These are phyloP conservation scores for Bradypodion pumilum DNA, from an alignment of 2,797 vertebrate genomes.

Conservation along the genomic window DNA sequence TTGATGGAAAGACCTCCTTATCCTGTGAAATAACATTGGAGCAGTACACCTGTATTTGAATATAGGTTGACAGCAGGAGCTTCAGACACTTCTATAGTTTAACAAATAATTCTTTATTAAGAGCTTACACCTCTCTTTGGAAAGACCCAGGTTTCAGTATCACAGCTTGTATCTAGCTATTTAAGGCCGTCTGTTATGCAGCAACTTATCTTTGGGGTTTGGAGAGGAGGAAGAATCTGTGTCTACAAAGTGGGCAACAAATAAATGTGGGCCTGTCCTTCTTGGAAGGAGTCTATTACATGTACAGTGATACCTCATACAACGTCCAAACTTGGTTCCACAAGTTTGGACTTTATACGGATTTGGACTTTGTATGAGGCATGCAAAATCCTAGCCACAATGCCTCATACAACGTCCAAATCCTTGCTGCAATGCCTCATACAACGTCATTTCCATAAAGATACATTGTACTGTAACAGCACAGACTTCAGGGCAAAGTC, in stretches of 20 bases:
- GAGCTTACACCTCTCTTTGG: background rate
- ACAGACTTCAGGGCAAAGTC: too few relatives aligned
- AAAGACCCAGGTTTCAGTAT: background rate
- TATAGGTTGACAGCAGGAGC: background rate
- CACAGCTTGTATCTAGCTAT: background rate
- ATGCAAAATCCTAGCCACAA: too few relatives aligned
- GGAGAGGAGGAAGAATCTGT: too few relatives aligned
- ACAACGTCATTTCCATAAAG: too few relatives aligned
- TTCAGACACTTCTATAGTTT: background rate
- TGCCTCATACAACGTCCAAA: too few relatives aligned
- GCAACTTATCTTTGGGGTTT: background rate
- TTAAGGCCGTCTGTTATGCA: background rate
- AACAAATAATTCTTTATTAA: background rate
- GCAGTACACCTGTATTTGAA: background rate
- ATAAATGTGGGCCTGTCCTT: background rate
- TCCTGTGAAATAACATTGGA: background rate
- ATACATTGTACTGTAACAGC: too few relatives aligned
- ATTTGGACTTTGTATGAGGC: too few relatives aligned
- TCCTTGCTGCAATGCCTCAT: too few relatives aligned
- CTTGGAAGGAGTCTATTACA: background rate
- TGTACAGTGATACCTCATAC: too few relatives aligned
- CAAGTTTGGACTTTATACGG: too few relatives aligned
- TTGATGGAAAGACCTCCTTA: background rate
- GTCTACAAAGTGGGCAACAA: background rate
- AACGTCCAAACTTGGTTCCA: too few relatives aligned